A percentile compares a stretch with the other conserved stretches of the same genome.
phyloP scores from a whole-genome alignment of 2,888 invertebrate genomes.

The Eupeodes luniger region DNA sequence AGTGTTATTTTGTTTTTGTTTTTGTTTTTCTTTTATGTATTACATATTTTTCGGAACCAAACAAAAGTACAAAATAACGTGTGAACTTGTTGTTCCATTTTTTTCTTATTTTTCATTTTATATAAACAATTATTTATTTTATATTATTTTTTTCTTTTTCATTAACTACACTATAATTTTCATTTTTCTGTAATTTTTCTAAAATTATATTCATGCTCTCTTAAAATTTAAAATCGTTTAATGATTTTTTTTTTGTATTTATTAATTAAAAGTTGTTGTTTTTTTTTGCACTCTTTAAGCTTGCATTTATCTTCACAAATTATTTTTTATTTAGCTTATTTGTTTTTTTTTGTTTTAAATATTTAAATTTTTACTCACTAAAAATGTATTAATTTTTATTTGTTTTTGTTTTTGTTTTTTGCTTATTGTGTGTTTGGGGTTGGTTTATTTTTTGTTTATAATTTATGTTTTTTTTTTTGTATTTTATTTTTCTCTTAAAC shows the following conservation, averaged over 20 bases:
- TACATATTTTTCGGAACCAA: slow-evolving; percentile 73
- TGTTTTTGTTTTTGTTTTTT: slow-evolving; percentile 70
- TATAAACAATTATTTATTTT: slow-evolving; percentile 80
- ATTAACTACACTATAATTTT: slow-evolving; percentile 75
- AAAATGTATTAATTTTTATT: slow-evolving; percentile 72
- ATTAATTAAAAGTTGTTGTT: slow-evolving; percentile 74
- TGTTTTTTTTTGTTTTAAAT: slow-evolving; percentile 73
- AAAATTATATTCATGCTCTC: slow-evolving; percentile 77
- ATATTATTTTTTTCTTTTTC: slow-evolving; percentile 54
- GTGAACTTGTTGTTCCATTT: slow-evolving; percentile 68
- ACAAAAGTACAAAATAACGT: slow-evolving; percentile 75
- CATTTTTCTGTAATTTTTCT: slow-evolving; percentile 74
- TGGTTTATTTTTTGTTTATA: slow-evolving; percentile 82
- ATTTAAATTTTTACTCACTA: slow-evolving; percentile 75
- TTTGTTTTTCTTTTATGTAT: slow-evolving; percentile 55
- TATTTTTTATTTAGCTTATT: slow-evolving; percentile 71
- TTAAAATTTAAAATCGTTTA: slow-evolving; percentile 77
- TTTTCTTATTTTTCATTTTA: slow-evolving; percentile 71
- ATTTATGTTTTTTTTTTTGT: slow-evolving; percentile 80
- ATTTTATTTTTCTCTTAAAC: slow-evolving; percentile 79
- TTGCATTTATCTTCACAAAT: slow-evolving; percentile 76
- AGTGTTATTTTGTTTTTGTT: slow-evolving; percentile 50
- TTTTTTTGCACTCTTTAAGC: slow-evolving; percentile 78
- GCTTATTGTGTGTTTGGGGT: slow-evolving; percentile 78
- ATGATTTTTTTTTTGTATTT: slow-evolving; percentile 69